These are phyloP conservation scores for Desmophyllum pertusum DNA, from an alignment of 92 coral and sea anemone species.

Conservation along the genomic window DNA sequence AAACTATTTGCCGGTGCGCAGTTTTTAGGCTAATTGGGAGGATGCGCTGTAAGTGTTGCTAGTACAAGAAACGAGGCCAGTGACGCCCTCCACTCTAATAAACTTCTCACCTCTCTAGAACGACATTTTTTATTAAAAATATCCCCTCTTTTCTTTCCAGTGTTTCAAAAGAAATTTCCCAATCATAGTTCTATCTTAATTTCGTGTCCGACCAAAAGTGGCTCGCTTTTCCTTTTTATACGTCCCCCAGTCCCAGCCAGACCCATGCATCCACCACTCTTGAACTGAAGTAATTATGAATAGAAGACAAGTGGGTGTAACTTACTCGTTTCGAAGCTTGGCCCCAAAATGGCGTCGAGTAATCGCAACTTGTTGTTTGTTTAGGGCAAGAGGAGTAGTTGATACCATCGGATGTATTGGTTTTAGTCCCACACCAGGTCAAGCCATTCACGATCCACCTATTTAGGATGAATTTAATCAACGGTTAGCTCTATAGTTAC, in stretches of 20 bases:
- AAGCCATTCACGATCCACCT: slow-evolving; percentile 60
- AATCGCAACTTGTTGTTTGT: slow-evolving; percentile 1
- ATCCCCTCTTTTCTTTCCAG: too few species aligned
- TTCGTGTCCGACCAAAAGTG: too few species aligned
- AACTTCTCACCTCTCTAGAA: too few species aligned
- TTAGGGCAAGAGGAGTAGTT: slow-evolving; percentile 54
- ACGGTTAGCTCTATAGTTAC: neutral
- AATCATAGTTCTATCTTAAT: too few species aligned
- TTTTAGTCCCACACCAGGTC: slow-evolving; percentile 55
- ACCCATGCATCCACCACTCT: neutral
- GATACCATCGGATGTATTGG: slow-evolving; percentile 47
- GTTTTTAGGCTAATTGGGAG: too few species aligned
- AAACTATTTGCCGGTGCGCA: too few species aligned
- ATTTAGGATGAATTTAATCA: neutral
- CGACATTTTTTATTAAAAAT: too few species aligned
- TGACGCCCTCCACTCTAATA: too few species aligned
- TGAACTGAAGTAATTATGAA: neutral
- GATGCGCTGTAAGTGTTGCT: too few species aligned
- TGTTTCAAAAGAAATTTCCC: too few species aligned
- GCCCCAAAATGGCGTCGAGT: slow-evolving; percentile 52
- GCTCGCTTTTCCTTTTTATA: too few species aligned
- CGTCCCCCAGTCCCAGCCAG: neutral
- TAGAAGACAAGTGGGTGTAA: neutral
- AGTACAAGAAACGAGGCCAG: too few species aligned
- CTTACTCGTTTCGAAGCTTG: slow-evolving; percentile 58